phyloP scores from a whole-genome alignment of 2,797 vertebrate species.

The Allobates femoralis region DNA sequence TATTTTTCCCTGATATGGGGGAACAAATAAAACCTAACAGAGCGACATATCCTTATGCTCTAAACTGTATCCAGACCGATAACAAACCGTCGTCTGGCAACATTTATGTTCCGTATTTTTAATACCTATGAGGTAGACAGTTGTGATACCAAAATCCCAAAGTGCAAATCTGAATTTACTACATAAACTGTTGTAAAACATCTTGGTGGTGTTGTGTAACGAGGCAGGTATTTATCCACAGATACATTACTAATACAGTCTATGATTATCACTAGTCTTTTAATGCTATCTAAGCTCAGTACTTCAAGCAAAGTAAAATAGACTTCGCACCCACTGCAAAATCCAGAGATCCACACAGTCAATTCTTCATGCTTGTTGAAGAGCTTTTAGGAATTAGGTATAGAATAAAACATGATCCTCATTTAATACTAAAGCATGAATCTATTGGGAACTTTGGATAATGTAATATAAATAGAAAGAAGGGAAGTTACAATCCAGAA shows the following conservation, averaged over 20 bases:
- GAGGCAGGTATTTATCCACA: constrained; percentile 53
- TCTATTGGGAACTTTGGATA: constrained; percentile 71
- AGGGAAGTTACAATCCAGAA: constrained; percentile 37
- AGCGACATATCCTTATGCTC: too few species aligned
- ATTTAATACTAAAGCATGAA: constrained; percentile 70
- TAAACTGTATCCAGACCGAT: too few species aligned
- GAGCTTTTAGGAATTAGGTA: constrained; percentile 77
- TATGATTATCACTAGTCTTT: constrained; percentile 61
- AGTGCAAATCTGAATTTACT: constrained; percentile 21
- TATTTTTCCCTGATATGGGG: too few species aligned
- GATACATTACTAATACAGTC: constrained; percentile 47
- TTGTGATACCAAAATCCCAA: background rate
- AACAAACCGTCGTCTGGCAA: too few species aligned
- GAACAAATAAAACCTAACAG: too few species aligned
- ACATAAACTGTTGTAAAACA: background rate
- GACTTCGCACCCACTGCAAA: constrained; percentile 69
- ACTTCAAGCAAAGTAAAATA: constrained; percentile 65
- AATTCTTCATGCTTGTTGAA: constrained; percentile 73
- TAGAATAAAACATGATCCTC: constrained; percentile 76
- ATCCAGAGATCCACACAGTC: constrained; percentile 69
- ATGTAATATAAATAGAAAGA: constrained; percentile 71
- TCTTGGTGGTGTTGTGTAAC: constrained; percentile 48
- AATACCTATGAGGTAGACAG: background rate
- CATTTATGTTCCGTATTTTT: background rate
- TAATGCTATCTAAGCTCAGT: constrained; percentile 63